Base-by-base conservation (phyloP, 2,113 vertebrate genomes). In the Charadrius vociferus region DNA sequence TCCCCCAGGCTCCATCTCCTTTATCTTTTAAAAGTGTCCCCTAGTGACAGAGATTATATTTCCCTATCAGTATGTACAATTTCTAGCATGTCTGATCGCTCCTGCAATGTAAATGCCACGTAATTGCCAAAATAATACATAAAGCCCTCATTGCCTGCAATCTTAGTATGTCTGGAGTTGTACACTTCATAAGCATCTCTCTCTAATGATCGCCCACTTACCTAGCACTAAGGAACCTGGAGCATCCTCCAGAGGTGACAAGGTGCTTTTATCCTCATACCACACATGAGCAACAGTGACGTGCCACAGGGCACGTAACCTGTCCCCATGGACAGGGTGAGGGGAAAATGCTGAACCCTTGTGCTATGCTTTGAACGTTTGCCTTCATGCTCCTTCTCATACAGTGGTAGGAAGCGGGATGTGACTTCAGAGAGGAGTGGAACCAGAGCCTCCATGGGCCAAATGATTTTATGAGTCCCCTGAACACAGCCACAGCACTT, bases 401-500 rank as follows among this genome's bases (percentile, higher is more conserved):
- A 43, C 0, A 0, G 24, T 0, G 1, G 14, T 58, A 58, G 47
- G 47, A 81, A 78, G 45, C 2, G 1, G 65, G 61, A 92, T 0
- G 0, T 59, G 43, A 71, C 73, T 84, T 68, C 72, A n/a, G 61
- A 79, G 81, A 37, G 61, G 43, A 70, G 43, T 4, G 61, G 62
- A 86, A 84, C 47, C 47, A 80, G 65, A 84, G 17, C 24, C 24
- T 71, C 61, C 0, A 0, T 2, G 3, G 24, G 30, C 36, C 49
- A 63, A 58, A 43, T 15, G 11, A 24, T 37, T 93, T 94, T 80
- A 90, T 19, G 27, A 85, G 70, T 80, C 27, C 61, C 70, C 20
- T n/a, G 65, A 89, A 78, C 0, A 0, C 37, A 63, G 34, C 23
- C 72, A 26, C 2, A 3, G 72, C 61, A 79, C 45, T 53, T 4